These are phyloP conservation scores for Grammomys dolichurus DNA, from an alignment of 2,113 vertebrate species.

Conservation along the genomic window DNA sequence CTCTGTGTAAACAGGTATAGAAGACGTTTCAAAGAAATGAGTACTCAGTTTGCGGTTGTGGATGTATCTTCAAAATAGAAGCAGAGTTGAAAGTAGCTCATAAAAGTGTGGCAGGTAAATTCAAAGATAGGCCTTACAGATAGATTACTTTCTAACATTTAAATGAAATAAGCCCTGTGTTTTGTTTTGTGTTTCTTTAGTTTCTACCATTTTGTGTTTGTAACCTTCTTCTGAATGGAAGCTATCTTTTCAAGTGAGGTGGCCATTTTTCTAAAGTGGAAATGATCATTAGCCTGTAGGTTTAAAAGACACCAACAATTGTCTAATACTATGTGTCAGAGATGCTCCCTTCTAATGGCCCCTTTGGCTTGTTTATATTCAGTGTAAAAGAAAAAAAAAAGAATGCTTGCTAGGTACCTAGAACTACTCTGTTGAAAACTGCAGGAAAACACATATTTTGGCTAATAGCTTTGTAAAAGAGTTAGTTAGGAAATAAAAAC, in stretches of 20 bases:
- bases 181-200: background rate
- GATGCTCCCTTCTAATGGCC: slow-evolving; percentile 75
- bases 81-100: background rate
- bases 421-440: slow-evolving; percentile 69
- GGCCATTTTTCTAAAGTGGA: slow-evolving; percentile 77
- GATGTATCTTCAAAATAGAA: background rate
- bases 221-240: slow-evolving; percentile 52
- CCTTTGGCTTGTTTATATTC: slow-evolving; percentile 79
- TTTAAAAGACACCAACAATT: slow-evolving; percentile 79
- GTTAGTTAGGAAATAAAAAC: slow-evolving; percentile 64
- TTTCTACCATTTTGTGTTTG: background rate
- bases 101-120: background rate
- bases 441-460: slow-evolving; percentile 81
- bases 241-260: slow-evolving; percentile 70
- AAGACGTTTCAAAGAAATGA: background rate
- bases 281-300: slow-evolving; percentile 80
- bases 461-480: slow-evolving; percentile 74
- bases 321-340: slow-evolving; percentile 78
- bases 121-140: slow-evolving; percentile 35
- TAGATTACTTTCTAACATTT: slow-evolving; percentile 23
- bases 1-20: background rate
- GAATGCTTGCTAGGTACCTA: slow-evolving; percentile 79
- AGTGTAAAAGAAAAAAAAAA: slow-evolving; percentile 73
- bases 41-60: background rate
- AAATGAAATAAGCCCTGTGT: slow-evolving; percentile 28